Evolutionary conservation across 1,140 invertebrate species (phyloP).

Genomic region (Drosophila setifemur): DNA sequence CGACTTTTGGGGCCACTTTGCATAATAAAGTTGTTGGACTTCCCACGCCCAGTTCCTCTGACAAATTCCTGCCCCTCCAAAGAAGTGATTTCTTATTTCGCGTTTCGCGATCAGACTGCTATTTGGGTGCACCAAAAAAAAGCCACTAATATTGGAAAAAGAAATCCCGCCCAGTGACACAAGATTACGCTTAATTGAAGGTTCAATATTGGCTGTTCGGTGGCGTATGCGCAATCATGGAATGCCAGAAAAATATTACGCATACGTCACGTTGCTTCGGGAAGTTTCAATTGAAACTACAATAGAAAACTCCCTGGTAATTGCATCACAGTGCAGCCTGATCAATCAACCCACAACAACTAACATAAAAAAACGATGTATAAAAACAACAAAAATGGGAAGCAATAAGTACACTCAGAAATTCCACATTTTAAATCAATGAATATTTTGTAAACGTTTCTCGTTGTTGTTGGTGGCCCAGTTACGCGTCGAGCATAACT

Average conservation of each 20-base stretch:
- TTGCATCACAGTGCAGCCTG: conserved; percentile 22
- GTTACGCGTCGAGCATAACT: conserved; percentile 51
- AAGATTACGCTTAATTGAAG: conserved; percentile 42
- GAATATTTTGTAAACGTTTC: conserved; percentile 68
- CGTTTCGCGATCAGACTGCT: too few species aligned
- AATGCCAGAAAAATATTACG: conserved; percentile 32
- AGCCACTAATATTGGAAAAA: too few species aligned
- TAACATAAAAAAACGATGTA: not conserved
- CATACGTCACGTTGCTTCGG: conserved; percentile 39
- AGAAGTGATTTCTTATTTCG: conserved; percentile 63
- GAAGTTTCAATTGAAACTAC: conserved; percentile 16
- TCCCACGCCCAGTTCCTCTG: conserved; percentile 55
- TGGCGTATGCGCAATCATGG: conserved; percentile 18
- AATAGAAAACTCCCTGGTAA: conserved; percentile 26
- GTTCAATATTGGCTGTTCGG: conserved; percentile 14
- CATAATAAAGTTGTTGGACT: conserved; percentile 68
- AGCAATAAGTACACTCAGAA: conserved; percentile 27
- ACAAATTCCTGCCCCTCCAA: conserved; percentile 7
- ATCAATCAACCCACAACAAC: conserved; percentile 55
- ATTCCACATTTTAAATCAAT: conserved; percentile 66
- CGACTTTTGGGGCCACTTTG: conserved; percentile 57
- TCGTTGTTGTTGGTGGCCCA: conserved; percentile 45
- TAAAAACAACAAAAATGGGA: conserved; percentile 18
- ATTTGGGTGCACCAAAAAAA: too few species aligned
- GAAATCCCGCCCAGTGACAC: conserved; percentile 26